Evolutionary conservation across 2,888 invertebrate genomes (phyloP).

Genomic region (Hyalella azteca): DNA sequence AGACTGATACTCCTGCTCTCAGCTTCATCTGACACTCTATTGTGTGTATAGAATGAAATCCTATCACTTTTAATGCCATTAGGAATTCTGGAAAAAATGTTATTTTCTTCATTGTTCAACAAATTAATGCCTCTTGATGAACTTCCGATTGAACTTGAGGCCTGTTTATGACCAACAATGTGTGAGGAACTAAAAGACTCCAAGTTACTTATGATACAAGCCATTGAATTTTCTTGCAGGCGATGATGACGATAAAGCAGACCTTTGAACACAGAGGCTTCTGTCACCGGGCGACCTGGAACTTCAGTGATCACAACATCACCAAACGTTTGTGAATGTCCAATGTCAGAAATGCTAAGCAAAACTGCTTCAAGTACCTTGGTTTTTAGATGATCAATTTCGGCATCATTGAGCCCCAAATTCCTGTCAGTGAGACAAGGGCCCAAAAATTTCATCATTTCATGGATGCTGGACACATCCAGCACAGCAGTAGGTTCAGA

Average conservation of each 20-base stretch:
- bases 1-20: background rate
- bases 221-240: background rate
- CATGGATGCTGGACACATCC: slow-evolving; percentile 38
- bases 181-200: background rate
- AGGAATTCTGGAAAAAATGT: no score
- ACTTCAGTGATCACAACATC: slow-evolving; percentile 38
- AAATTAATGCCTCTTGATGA: no score
- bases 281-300: slow-evolving; percentile 29
- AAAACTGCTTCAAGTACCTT: slow-evolving; percentile 50
- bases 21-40: background rate
- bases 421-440: slow-evolving; percentile 39
- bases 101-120: background rate
- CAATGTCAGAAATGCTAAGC: slow-evolving; percentile 45
- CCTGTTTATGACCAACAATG: no score
- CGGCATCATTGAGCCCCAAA: slow-evolving; percentile 45
- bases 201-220: slow-evolving; percentile 27
- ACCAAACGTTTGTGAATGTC: slow-evolving; percentile 41
- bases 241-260: slow-evolving; percentile 41
- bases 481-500: background rate
- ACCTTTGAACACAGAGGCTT: slow-evolving; percentile 45
- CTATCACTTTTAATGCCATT: slow-evolving; percentile 28
- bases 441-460: slow-evolving; percentile 37
- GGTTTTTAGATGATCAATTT: slow-evolving; percentile 42
- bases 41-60: slow-evolving; percentile 33
- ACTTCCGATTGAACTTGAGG: no score